Conservation (phyloP, 1,140 invertebrate genomes). For the Geopemphigus sp. region DNA sequence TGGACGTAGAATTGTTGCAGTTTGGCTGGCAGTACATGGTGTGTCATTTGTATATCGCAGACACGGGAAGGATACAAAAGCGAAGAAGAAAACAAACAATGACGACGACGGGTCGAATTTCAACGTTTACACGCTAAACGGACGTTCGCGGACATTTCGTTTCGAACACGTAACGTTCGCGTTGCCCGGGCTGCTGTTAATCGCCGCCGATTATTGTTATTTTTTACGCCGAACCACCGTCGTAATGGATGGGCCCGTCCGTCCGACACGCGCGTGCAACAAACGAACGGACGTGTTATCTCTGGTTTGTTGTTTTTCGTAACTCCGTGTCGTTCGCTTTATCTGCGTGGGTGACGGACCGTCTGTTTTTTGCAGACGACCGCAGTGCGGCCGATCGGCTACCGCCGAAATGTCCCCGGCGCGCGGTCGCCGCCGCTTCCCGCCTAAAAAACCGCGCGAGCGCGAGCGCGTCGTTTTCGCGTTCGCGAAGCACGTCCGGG, state of each 20-base stretch:
- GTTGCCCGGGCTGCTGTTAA: neutral
- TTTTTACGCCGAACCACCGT: too few species aligned
- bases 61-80: neutral
- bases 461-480: neutral
- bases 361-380: constrained; percentile 36
- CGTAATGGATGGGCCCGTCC: too few species aligned
- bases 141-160: constrained; percentile 21
- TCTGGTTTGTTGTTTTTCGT: constrained; percentile 44
- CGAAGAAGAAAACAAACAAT: neutral
- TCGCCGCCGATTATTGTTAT: neutral
- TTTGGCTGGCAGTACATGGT: constrained; percentile 47
- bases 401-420: neutral
- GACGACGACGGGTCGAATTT: neutral
- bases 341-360: constrained; percentile 47
- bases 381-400: constrained; percentile 7
- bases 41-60: constrained; percentile 39
- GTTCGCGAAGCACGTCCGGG: too few species aligned
- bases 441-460: neutral
- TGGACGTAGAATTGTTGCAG: constrained; percentile 48
- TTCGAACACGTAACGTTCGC: neutral
- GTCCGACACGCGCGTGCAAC: constrained; percentile 33
- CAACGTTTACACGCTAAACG: neutral
- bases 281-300: constrained; percentile 42
- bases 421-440: neutral
- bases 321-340: constrained; percentile 37